Percentiles rank a stretch among this genome's conserved stretches.
phyloP scores from a whole-genome alignment of 2,888 invertebrate species.

The Andrena marginata region DNA sequence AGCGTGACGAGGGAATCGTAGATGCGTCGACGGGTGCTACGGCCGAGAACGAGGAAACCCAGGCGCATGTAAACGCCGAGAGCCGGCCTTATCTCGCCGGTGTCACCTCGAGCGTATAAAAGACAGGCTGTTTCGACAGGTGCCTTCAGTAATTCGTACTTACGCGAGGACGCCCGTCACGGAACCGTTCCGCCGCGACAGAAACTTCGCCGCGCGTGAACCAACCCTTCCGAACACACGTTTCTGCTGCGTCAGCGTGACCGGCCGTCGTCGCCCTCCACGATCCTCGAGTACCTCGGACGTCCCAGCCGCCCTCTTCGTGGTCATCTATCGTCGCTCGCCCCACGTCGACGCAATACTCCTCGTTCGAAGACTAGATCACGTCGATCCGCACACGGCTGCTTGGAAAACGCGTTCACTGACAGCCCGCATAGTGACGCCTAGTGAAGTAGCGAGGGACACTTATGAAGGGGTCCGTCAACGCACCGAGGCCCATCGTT shows the following conservation, averaged over 20 bases:
- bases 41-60: slow-evolving; percentile 52
- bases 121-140: slow-evolving; percentile 72
- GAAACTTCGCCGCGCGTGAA: slow-evolving; percentile 23
- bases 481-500: slow-evolving; percentile 76
- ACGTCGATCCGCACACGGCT: slow-evolving; percentile 20
- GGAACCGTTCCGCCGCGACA: background rate
- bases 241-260: background rate
- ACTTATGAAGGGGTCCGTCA: slow-evolving; percentile 82
- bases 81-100: slow-evolving; percentile 60
- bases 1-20: background rate
- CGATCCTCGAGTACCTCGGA: background rate
- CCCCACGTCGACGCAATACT: background rate
- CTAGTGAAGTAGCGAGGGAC: slow-evolving; percentile 72
- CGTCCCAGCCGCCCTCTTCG: background rate
- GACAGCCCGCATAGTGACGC: slow-evolving; percentile 56
- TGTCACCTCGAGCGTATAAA: slow-evolving; percentile 74
- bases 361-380: slow-evolving; percentile 1
- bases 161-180: slow-evolving; percentile 43
- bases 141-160: slow-evolving; percentile 74
- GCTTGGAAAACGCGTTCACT: slow-evolving; percentile 30
- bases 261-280: background rate
- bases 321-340: background rate
- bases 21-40: slow-evolving; percentile 19
- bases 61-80: slow-evolving; percentile 45
- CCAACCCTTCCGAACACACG: background rate